Evolutionary conservation across 2,797 vertebrate species (phyloP).

Genomic region (Eulemur albifrons): DNA sequence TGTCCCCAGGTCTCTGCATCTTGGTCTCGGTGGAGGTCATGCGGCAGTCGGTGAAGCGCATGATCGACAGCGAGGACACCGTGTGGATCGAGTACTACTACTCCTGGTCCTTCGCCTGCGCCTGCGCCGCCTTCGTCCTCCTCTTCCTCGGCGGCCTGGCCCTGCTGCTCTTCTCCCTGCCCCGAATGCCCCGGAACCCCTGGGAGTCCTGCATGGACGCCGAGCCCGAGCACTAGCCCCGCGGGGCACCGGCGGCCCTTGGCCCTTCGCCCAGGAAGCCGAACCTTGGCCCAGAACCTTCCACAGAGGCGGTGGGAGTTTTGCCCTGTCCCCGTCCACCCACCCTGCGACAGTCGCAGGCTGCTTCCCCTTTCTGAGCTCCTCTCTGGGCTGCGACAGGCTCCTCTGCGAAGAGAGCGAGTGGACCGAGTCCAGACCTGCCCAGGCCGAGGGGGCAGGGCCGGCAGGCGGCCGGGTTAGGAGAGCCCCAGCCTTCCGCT

Average conservation of each 20-base stretch:
- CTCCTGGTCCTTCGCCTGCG: slow-evolving; percentile 95
- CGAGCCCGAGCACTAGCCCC: slow-evolving; percentile 88
- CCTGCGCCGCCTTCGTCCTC: slow-evolving; percentile 91
- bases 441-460: background rate
- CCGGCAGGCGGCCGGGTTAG: background rate
- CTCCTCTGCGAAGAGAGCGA: background rate
- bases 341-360: fast-evolving
- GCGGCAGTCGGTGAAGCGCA: slow-evolving; percentile 96
- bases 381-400: background rate
- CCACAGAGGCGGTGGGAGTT: background rate
- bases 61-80: slow-evolving; percentile 96
- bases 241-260: background rate
- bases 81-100: slow-evolving; percentile 94
- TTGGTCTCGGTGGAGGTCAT: slow-evolving; percentile 97
- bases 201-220: slow-evolving; percentile 99
- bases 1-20: slow-evolving; percentile 91
- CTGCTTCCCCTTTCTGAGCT: background rate
- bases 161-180: slow-evolving; percentile 94
- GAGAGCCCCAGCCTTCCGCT: background rate
- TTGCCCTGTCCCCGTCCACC: background rate
- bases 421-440: background rate
- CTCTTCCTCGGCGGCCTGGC: slow-evolving; percentile 92
- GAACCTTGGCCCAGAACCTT: background rate
- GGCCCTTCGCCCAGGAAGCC: background rate
- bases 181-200: slow-evolving; percentile 96